Evolutionary conservation across 2,888 invertebrate species (phyloP), one percentile per base, ranked within the genome.

Genomic region (Drosophila nigricruria): DNA sequence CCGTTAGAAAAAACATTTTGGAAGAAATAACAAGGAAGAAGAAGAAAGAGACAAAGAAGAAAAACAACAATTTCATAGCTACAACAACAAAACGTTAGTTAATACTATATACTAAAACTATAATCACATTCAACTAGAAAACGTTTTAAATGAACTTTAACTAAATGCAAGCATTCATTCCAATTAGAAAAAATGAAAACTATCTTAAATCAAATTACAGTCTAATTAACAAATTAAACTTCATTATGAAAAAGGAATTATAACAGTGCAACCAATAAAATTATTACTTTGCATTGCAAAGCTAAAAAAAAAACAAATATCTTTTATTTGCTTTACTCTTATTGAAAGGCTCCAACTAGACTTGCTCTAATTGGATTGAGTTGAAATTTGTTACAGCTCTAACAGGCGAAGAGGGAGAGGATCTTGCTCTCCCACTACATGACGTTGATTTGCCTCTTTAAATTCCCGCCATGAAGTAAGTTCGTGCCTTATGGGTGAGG

Each of bases 221-320:
- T 64, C 60, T 70, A 80, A 76, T 80, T 72, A 14, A 14, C 66
- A 56, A 63, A 70, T 49, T 49, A 32, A 80, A 70, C 58, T 62
- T 71, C 49, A 73, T 66, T 72, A 73, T 68, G 32, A 49, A 56
- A 53, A 61, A 34, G 52, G 50, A 68, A 80, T 71, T 80, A 79
- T 74, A 79, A 74, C 68, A 70, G 58, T 65, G 49, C 58, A 76
- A 30, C 42, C 66, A 42, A 56, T 56, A 79, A 75, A 75, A 64
- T 53, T 68, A 67, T 71, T 38, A 53, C 79, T 79, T 79, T 80
- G 79, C 77, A 59, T 77, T 80, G 79, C 80, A 79, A 69, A 80
- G 80, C 57, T 63, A 59, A 76, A 70, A 18, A 18, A 9, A 3
- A 45, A 45, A 16, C 8, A 20, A 20, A 12, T 1, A 43, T 6